Evolutionary conservation across 1,140 invertebrate species (phyloP).

Genomic region (Atta cephalotes): DNA sequence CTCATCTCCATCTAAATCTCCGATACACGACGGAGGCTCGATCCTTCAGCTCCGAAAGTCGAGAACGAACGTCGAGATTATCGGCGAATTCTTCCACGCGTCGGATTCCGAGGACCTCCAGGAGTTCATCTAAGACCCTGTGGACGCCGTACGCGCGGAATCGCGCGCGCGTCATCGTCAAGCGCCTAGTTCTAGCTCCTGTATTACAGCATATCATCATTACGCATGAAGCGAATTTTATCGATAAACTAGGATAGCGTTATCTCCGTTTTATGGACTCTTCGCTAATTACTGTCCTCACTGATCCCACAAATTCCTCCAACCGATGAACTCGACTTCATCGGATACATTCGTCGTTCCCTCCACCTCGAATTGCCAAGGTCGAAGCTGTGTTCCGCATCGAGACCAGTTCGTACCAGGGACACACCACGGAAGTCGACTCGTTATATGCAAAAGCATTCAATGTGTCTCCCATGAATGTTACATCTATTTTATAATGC

Average conservation of each 20-base stretch:
- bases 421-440: conserved; percentile 3
- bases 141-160: conserved; percentile 40
- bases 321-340: conserved; percentile 2
- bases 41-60: not conserved
- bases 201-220: conserved; percentile 80
- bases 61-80: not conserved
- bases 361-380: not conserved
- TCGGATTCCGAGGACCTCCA: conserved; percentile 10
- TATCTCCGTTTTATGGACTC: conserved; percentile 78
- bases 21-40: not conserved
- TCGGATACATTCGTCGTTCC: not conserved
- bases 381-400: conserved; percentile 16
- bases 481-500: conserved; percentile 26
- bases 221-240: conserved; percentile 74
- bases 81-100: not conserved
- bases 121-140: conserved; percentile 20
- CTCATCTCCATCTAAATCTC: conserved; percentile 12
- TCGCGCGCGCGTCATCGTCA: conserved; percentile 40
- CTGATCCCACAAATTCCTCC: conserved; percentile 27
- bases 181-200: conserved; percentile 69
- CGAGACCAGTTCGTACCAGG: not conserved
- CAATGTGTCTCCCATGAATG: conserved; percentile 70
- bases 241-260: conserved; percentile 75
- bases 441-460: conserved; percentile 58
- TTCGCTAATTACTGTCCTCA: conserved; percentile 66